A percentile compares a stretch with the other conserved stretches of the same genome.
phyloP scores from a whole-genome alignment of 2,797 vertebrate species.

The Spinus olivaceus region DNA sequence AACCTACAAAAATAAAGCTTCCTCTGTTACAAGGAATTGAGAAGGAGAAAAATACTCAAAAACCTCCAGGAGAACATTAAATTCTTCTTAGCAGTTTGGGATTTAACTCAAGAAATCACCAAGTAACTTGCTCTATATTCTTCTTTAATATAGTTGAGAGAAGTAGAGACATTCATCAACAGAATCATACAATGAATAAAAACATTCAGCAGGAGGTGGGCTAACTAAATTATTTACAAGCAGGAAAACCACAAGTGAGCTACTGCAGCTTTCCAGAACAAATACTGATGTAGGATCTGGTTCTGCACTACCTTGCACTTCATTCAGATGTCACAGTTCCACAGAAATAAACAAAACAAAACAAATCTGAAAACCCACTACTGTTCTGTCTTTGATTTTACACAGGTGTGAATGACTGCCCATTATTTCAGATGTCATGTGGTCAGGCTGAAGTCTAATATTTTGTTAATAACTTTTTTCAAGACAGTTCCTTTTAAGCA shows the following conservation, averaged over 20 bases:
- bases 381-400: not conserved
- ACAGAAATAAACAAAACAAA: not conserved
- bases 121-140: not conserved
- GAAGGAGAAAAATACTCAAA: not conserved
- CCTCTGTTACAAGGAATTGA: not conserved
- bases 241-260: conserved; percentile 38
- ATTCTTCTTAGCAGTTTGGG: not conserved
- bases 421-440: not conserved
- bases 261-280: conserved; percentile 25
- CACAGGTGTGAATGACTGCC: not conserved
- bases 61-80: not conserved
- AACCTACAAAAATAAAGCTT: not conserved
- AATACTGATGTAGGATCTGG: not conserved
- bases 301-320: conserved; percentile 2
- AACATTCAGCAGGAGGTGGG: not conserved
- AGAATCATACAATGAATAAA: not conserved
- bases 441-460: not conserved
- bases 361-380: not conserved
- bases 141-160: not conserved
- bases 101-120: not conserved
- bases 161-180: not conserved
- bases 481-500: not conserved
- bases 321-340: not conserved
- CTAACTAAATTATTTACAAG: conserved; percentile 44
- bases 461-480: not conserved